Evolutionary conservation across 2,113 vertebrate species (phyloP), one percentile per base, ranked within the genome.

Genomic region (Otus sunia): DNA sequence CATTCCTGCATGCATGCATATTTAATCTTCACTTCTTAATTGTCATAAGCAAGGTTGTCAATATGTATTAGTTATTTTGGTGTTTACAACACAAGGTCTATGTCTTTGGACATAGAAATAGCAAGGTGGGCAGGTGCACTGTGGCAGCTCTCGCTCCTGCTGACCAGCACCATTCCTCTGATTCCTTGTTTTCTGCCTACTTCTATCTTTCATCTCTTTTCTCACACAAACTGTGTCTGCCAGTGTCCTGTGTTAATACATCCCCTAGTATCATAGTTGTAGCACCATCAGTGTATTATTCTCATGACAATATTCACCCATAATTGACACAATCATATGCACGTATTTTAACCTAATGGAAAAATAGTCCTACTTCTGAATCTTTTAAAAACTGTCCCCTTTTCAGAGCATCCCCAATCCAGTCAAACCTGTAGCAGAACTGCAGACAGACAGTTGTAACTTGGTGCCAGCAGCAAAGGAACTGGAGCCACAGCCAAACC

Each of bases 401-500:
- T 63, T 53, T 58, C n/a, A 37, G 32, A 71, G 34, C 36, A 63
- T 12, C 29, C 36, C 41, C 41, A 50, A 36, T 10, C 11, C 36
- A 41, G n/a, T 5, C 59, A 49, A 41, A 41, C 22, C 29, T 75
- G 32, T 10, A 45, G 3, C 41, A 34, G 29, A 32, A 43, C 36
- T 6, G 15, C 49, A 47, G n/a, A 14, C 21, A 60, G 23, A 47
- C 6, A 30, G 26, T 10, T 21, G 1, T 2, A 63, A 12, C 41
- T 26, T 8, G 2, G 6, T 5, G 11, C 6, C 27, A 26, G 17
- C 52, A n/a, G n/a, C 0, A 2, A n/a, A 36, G 1, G 5, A 20
- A 9, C 2, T 6, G 32, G 22, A 7, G 52, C 36, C 27, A 27
- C 22, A 4, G 41, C 17, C 43, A 58, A 9, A 41, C 5, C 18